Percentiles rank a stretch among this genome's conserved stretches.
Evolutionary conservation across 2,797 vertebrate species (phyloP).

Genomic region (Otolemur crassicaudatus): DNA sequence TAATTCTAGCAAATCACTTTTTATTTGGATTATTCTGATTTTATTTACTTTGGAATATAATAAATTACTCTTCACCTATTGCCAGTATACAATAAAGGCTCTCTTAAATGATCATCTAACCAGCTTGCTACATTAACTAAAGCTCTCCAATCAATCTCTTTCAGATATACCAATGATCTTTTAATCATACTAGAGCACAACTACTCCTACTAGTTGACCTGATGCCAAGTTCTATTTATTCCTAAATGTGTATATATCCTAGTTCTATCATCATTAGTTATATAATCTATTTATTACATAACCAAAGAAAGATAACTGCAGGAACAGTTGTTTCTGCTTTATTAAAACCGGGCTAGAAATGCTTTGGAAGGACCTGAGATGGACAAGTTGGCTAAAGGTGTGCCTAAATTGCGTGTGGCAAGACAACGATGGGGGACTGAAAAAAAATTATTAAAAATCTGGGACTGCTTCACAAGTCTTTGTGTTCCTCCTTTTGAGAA

Average conservation of each 20-base stretch:
- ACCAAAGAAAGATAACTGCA: background rate
- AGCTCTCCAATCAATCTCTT: background rate
- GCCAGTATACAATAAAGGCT: background rate
- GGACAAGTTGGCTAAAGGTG: background rate
- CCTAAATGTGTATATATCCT: background rate
- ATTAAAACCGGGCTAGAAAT: constrained; percentile 43
- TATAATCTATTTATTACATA: constrained; percentile 1
- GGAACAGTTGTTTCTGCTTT: constrained; percentile 34
- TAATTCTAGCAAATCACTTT: constrained; percentile 38
- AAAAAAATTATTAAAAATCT: background rate
- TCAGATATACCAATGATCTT: background rate
- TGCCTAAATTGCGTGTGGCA: background rate
- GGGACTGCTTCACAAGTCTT: background rate
- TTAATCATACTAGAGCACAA: background rate
- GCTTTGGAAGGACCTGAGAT: background rate
- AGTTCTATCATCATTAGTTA: background rate
- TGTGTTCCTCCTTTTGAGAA: background rate
- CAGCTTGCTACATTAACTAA: constrained; percentile 16
- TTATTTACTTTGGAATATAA: constrained; percentile 63
- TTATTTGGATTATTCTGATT: constrained; percentile 45
- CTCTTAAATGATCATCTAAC: constrained; percentile 38
- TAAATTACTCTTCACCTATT: constrained; percentile 16
- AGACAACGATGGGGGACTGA: background rate
- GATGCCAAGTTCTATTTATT: background rate
- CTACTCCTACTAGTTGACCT: background rate